phyloP scores from a whole-genome alignment of 1,140 invertebrate species.

The Trichonephila inaurata region DNA sequence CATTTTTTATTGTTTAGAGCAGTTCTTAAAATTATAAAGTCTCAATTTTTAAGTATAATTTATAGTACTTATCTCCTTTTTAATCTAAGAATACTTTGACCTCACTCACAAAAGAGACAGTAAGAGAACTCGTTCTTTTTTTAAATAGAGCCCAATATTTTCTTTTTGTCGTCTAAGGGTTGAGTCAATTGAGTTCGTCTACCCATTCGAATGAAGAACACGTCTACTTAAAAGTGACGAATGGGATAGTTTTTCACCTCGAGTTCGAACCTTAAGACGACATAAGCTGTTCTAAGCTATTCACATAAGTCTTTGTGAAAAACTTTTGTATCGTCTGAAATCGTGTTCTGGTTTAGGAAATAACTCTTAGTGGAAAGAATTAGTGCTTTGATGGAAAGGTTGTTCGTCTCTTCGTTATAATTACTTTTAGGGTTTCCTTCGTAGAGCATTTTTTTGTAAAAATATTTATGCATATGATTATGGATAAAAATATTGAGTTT shows the following conservation, averaged over 20 bases:
- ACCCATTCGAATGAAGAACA: not conserved
- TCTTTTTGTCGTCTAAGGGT: not conserved
- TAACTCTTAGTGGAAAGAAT: not conserved
- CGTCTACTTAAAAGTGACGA: slow-evolving; percentile 9
- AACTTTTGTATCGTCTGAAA: not conserved
- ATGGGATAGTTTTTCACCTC: not conserved
- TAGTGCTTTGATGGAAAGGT: not conserved
- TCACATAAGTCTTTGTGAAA: not conserved
- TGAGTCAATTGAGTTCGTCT: too few relatives aligned
- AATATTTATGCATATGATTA: too few relatives aligned
- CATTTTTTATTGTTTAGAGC: too few relatives aligned
- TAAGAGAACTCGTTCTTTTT: too few relatives aligned
- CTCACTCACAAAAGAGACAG: too few relatives aligned
- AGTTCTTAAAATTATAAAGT: too few relatives aligned
- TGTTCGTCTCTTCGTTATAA: not conserved
- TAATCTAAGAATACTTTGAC: too few relatives aligned
- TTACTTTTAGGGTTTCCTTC: too few relatives aligned
- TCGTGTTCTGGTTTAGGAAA: not conserved
- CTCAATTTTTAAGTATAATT: too few relatives aligned
- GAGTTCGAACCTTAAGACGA: not conserved
- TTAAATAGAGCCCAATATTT: not conserved
- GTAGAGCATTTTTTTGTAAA: too few relatives aligned
- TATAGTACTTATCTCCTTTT: too few relatives aligned
- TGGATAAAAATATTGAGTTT: too few relatives aligned
- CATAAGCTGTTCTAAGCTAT: slow-evolving; percentile 8